Base-by-base conservation (phyloP, 2,888 invertebrate genomes). In the Nemapogon koenigi region DNA sequence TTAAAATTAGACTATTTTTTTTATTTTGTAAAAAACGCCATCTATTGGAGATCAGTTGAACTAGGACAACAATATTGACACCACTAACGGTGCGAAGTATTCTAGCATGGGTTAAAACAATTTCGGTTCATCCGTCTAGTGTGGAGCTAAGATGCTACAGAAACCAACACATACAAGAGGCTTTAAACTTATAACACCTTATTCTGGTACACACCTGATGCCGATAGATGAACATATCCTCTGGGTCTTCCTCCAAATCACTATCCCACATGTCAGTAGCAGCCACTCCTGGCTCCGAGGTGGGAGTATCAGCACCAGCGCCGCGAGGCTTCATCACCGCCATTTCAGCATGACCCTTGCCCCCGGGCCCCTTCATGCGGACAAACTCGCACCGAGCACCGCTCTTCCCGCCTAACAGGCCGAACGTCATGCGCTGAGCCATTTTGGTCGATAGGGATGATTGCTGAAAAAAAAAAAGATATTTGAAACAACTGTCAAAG, bases 311-410 rank as follows among this genome's bases (percentile, higher is more conserved):
- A 2, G 91, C 91, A 1, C 97, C 97, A 11, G 92, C 92, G 53
- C 91, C 92, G 63, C 89, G 90, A 16, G 93, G 92, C 57, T 93
- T 88, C n/a, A 91, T 90, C 35, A 94, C 94, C 1, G 97, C 97
- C 92, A 98, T 96, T 81, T 99, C 97, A 0, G 97, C 97, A 73
- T 42, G 39, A 0, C 93, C 94, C 78, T 96, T 97, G 47, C 94
- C 95, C 58, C 91, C 89, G 10, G 98, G 98, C 10, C 98, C 98
- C 70, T 97, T 91, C 96, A 99, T 96, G 43, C 96, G 85, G 35
- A 99, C 97, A 80, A 97, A 99, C 78, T 99, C 98, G 58, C 97
- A 93, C 40, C 97, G 85, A 65, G 93, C 91, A 37, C 88, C 85
- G 37, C 85, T 81, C 40, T 87, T 85, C 33, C 83, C 82, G 46